Evolutionary conservation across 2,113 vertebrate species (phyloP).

Genomic region (Cacatua alba): DNA sequence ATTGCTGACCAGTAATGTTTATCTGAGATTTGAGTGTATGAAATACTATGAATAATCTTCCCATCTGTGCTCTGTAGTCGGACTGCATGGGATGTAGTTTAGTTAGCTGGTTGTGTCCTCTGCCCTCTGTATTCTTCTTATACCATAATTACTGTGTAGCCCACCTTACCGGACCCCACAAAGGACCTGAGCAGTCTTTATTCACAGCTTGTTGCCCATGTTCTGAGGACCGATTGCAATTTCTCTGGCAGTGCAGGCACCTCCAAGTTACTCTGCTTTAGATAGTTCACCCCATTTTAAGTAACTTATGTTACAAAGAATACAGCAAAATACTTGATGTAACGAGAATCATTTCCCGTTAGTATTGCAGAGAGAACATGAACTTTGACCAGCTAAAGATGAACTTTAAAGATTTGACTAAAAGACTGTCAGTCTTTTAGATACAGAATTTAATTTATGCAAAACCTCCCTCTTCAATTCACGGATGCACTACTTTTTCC

Average conservation of each 20-base stretch:
- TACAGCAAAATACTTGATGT: not conserved
- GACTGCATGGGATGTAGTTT: not conserved
- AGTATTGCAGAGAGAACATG: not conserved
- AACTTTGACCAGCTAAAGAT: not conserved
- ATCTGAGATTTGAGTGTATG: not conserved
- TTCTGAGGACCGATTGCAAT: not conserved
- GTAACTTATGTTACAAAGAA: accelerated
- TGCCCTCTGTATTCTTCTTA: not conserved
- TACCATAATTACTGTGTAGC: not conserved
- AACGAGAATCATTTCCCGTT: not conserved
- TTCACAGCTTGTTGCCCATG: not conserved
- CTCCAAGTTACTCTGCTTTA: not conserved
- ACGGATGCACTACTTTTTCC: not conserved
- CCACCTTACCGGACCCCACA: accelerated
- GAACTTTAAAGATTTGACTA: not conserved
- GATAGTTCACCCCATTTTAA: not conserved
- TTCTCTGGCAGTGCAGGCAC: not conserved
- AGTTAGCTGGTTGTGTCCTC: not conserved
- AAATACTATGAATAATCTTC: not conserved
- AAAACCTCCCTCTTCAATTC: not conserved
- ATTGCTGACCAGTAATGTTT: not conserved
- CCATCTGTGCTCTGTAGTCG: not conserved
- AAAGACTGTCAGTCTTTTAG: not conserved
- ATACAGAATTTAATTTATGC: not conserved
- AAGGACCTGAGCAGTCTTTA: not conserved